Evolutionary conservation across 2,113 vertebrate species (phyloP), one percentile per base, ranked within the genome.

Genomic region (Paratilapia polleni): DNA sequence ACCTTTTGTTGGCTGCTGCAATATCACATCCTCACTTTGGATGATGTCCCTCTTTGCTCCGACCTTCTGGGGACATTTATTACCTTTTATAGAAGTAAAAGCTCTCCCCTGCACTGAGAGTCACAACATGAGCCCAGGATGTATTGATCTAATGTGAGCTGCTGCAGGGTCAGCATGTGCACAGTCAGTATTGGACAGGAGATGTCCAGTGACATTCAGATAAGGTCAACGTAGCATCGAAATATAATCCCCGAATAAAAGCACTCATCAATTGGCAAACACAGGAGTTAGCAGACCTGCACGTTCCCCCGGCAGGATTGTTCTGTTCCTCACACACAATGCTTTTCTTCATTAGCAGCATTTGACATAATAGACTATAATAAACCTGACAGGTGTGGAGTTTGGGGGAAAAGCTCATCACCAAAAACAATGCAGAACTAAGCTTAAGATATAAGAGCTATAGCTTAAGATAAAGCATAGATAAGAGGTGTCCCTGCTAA

Each of bases 141-240:
- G 70, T 88, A 94, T 94, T 81, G 94, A 94, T 94, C 91, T 2
- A 75, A 31, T 77, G 83, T 66, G 87, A 66, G 24, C 61, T 88
- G 91, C 87, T 92, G 92, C 90, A 85, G 87, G 91, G 91, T 93
- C 90, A 91, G 89, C 92, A 90, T 93, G 88, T 92, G 88, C 89
- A 78, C 82, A 87, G 88, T 90, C 89, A 83, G 90, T 91, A 88
- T 88, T 59, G 81, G 87, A 88, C 91, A 88, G 92, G 90, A 93
- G 91, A 93, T 92, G 87, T 87, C 64, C 74, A 19, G 34, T 94
- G 92, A 94, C 94, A 92, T 92, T 94, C 91, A 93, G 89, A 91
- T 90, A 85, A 92, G 93, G 91, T 94, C 91, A 90, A 80, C 85
- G 36, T 82, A 85, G 88, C 87, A 52, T 82, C 56, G 91, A 92